Conservation (phyloP, 64 coral and sea anemone species). For the Dendronephthya gigantea region DNA sequence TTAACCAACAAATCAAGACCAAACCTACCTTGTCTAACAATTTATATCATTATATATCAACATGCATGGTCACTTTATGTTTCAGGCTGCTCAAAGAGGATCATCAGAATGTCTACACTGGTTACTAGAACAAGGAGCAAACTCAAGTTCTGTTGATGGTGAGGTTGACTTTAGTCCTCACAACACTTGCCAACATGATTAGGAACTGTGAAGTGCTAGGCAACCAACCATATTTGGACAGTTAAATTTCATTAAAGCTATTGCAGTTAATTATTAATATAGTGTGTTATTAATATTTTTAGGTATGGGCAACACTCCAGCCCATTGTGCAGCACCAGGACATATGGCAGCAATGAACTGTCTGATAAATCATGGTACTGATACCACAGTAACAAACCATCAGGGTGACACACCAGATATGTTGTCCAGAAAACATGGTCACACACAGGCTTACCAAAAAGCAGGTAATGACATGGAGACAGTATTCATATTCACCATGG, state of each 20-base stretch:
- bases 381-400: background rate
- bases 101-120: conserved; percentile 86
- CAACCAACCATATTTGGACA: too few relatives aligned
- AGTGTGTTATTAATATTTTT: background rate
- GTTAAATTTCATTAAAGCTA: too few relatives aligned
- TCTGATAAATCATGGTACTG: background rate
- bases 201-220: too few relatives aligned
- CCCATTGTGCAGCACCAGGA: background rate
- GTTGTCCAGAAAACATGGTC: conserved; percentile 15
- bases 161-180: background rate
- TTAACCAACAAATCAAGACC: too few relatives aligned
- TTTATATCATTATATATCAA: too few relatives aligned
- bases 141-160: conserved; percentile 73
- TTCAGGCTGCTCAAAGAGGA: conserved; percentile 71
- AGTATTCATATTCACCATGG: too few relatives aligned
- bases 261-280: background rate
- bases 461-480: background rate
- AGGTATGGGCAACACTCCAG: background rate
- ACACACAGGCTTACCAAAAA: background rate
- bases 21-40: too few relatives aligned
- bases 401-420: conserved; percentile 6
- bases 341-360: conserved; percentile 9
- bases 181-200: too few relatives aligned
- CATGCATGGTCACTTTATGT: too few relatives aligned
- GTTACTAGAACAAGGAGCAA: conserved; percentile 57